Conservation (phyloP, 2,888 invertebrate species). For the Lycocerus yunnanus region DNA sequence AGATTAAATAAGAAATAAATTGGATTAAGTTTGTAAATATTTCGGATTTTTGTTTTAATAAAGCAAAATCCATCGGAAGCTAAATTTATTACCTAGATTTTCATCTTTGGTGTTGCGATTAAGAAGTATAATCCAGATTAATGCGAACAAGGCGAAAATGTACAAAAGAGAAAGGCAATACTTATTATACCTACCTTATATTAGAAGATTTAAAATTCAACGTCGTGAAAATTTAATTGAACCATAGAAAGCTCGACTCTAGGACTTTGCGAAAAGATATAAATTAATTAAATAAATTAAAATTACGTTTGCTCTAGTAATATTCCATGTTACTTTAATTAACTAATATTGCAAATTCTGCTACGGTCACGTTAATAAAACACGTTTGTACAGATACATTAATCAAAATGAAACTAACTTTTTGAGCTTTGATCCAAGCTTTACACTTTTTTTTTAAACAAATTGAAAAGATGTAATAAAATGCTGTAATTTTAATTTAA, state of each 20-base stretch:
- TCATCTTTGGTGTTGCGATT: slow-evolving; percentile 34
- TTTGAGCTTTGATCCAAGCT: neutral
- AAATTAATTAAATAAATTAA: neutral
- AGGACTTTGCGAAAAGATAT: neutral
- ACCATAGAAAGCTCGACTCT: neutral
- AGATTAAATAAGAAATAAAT: slow-evolving; percentile 26
- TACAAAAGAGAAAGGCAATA: slow-evolving; percentile 29
- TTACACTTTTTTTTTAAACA: neutral
- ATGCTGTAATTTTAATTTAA: neutral
- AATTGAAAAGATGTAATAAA: neutral
- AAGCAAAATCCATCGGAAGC: slow-evolving; percentile 31
- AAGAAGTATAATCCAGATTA: slow-evolving; percentile 32
- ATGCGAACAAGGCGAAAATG: slow-evolving; percentile 29
- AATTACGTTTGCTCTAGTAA: neutral
- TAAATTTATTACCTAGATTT: slow-evolving; percentile 32
- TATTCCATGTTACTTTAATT: neutral
- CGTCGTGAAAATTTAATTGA: slow-evolving; percentile 16
- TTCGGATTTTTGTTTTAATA: slow-evolving; percentile 30
- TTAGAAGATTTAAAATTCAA: slow-evolving; percentile 23
- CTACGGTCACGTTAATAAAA: neutral
- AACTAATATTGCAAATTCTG: neutral
- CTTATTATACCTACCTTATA: slow-evolving; percentile 19
- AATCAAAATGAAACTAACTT: neutral
- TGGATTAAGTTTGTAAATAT: slow-evolving; percentile 29
- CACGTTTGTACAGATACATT: neutral